Base-by-base conservation (phyloP, 2,888 invertebrate genomes). In the Arge pagana region DNA sequence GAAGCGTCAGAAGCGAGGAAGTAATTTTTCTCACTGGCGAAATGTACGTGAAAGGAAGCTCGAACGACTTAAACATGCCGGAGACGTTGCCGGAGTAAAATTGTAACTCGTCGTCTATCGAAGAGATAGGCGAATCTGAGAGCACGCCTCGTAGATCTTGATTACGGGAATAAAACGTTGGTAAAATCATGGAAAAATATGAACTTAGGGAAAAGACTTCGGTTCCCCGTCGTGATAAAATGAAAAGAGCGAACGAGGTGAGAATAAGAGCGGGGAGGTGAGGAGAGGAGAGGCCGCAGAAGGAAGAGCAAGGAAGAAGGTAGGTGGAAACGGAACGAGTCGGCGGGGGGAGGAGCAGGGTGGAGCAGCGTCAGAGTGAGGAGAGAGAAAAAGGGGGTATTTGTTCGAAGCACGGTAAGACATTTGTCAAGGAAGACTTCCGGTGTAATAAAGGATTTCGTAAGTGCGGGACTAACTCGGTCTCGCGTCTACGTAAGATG, bases 341-440 rank as follows among this genome's bases (percentile, higher is more conserved):
- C n/a, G n/a, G n/a, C n/a, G n/a, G n/a, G n/a, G n/a, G n/a, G n/a
- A n/a, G n/a, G n/a, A n/a, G n/a, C n/a, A n/a, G n/a, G n/a, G n/a
- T n/a, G n/a, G n/a, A n/a, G n/a, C 26, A 11, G 21, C 24, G 24
- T 26, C 21, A n/a, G 40, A 26, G 26, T 24, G 23, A 26, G 24
- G 26, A 40, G 26, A 39, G 26, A 26, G 26, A 26, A 13, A n/a
- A 26, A 26, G 40, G 6, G 10, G 15, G 26, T 40, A 40, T 40
- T 40, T 40, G 40, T 40, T 26, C 40, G 15, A 26, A 26, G 26
- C 21, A 26, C 40, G 40, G 21, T 21, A 40, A 40, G 24, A 40
- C 40, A 40, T 40, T 40, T 26, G 24, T 40, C 40, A 15, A 15
- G 26, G n/a, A 18, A 40, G 26, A n/a, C 26, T 40, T 40, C 15